phyloP scores from a whole-genome alignment of 2,113 vertebrate genomes.

The Pachypanchax playfairii region DNA sequence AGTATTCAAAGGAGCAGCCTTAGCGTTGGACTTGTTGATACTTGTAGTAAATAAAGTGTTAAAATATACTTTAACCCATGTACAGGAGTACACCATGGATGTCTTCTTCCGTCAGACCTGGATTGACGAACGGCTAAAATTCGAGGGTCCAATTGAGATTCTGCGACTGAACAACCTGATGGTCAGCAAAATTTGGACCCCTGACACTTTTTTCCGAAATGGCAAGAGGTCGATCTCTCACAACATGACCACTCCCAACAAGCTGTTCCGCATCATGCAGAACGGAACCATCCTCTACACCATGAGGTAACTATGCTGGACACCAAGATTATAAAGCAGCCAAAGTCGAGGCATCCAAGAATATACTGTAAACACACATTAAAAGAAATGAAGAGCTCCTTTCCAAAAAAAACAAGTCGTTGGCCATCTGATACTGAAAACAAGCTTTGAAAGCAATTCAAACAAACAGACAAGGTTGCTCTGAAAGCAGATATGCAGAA shows the following conservation, averaged over 20 bases:
- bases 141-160: slow-evolving; percentile 84
- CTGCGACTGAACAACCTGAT: slow-evolving; percentile 86
- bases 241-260: slow-evolving; percentile 89
- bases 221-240: slow-evolving; percentile 86
- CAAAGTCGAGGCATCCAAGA: slow-evolving; percentile 69
- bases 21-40: slow-evolving; percentile 24
- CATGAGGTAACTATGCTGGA: slow-evolving; percentile 79
- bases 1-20: slow-evolving; percentile 34
- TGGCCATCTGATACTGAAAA: slow-evolving; percentile 68
- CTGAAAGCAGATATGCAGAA: slow-evolving; percentile 40
- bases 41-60: slow-evolving; percentile 35
- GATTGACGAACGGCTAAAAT: slow-evolving; percentile 82
- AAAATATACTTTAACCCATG: slow-evolving; percentile 17
- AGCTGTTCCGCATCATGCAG: slow-evolving; percentile 88
- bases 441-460: slow-evolving; percentile 59
- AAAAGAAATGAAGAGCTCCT: slow-evolving; percentile 48
- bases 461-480: slow-evolving; percentile 62
- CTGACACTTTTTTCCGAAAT: slow-evolving; percentile 86
- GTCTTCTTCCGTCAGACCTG: slow-evolving; percentile 86
- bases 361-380: slow-evolving; percentile 56
- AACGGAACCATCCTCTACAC: slow-evolving; percentile 88
- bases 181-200: slow-evolving; percentile 88
- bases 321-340: slow-evolving; percentile 37
- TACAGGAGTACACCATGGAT: slow-evolving; percentile 86
- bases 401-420: slow-evolving; percentile 47